Conservation (phyloP, 2,888 invertebrate genomes). For the Piscicola geometra region DNA sequence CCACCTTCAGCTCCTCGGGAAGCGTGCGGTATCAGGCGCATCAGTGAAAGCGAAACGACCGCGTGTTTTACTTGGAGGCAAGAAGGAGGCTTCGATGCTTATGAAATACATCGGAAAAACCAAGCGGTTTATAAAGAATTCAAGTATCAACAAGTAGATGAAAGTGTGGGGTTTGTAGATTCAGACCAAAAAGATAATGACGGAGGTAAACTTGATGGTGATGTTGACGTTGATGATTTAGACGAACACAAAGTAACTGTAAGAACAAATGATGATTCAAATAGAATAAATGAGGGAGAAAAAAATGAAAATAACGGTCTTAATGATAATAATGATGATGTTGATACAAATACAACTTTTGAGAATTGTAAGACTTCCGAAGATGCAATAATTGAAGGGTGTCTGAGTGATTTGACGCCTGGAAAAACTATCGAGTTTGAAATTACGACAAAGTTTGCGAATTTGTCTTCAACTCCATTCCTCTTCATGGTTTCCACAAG, state of each 20-base stretch:
- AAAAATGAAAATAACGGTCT: too few relatives aligned
- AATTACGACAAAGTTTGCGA: too few relatives aligned
- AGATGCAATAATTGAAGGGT: not conserved
- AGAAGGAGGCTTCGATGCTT: slow-evolving; percentile 11
- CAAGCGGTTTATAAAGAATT: too few relatives aligned
- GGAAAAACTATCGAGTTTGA: not conserved
- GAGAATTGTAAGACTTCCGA: not conserved
- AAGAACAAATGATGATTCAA: too few relatives aligned
- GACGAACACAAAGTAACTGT: too few relatives aligned
- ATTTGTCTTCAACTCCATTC: not conserved
- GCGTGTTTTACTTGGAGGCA: not conserved
- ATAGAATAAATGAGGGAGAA: too few relatives aligned
- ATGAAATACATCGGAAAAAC: not conserved
- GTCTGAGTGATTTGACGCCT: not conserved
- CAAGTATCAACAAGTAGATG: too few relatives aligned
- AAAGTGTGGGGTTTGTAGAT: too few relatives aligned
- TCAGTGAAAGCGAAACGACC: not conserved
- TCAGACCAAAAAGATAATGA: not conserved
- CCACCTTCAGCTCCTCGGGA: not conserved
- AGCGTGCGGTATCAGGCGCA: not conserved
- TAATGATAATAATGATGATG: too few relatives aligned
- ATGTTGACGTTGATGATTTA: not conserved
- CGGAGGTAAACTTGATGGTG: not conserved
- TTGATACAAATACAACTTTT: too few relatives aligned
- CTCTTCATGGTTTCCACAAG: not conserved